Conservation (phyloP, 2,888 invertebrate species). For the Acanthosoma haemorrhoidale region DNA sequence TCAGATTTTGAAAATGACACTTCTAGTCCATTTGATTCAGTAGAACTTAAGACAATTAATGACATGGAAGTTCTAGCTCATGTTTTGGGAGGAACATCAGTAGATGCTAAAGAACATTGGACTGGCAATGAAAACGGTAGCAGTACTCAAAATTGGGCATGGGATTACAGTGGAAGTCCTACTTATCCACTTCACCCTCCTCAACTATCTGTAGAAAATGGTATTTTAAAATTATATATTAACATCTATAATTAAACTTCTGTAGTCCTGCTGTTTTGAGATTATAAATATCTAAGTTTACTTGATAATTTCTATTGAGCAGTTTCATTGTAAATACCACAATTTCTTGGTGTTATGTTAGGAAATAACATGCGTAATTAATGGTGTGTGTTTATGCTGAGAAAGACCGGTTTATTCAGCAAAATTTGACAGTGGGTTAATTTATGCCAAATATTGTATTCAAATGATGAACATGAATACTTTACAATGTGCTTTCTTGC, state of each 20-base stretch:
- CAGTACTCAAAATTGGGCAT: conserved; percentile 23
- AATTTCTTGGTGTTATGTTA: too few species aligned
- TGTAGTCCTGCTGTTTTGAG: too few species aligned
- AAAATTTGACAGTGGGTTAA: too few species aligned
- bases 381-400: too few species aligned
- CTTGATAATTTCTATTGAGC: too few species aligned
- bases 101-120: conserved; percentile 18
- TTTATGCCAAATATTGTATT: too few species aligned
- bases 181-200: not conserved
- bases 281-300: too few species aligned
- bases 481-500: too few species aligned
- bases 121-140: conserved; percentile 6
- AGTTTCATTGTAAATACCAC: too few species aligned
- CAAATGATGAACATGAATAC: too few species aligned
- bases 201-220: not conserved
- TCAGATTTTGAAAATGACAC: conserved; percentile 88
- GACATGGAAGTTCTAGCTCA: conserved; percentile 85
- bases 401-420: too few species aligned
- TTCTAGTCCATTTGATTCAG: conserved; percentile 88
- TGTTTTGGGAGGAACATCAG: conserved; percentile 48
- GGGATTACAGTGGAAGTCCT: not conserved
- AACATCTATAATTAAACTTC: not conserved
- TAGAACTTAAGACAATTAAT: conserved; percentile 86
- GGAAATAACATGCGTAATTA: too few species aligned
- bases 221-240: not conserved